Evolutionary conservation across 2,888 invertebrate species (phyloP), one percentile per base, ranked within the genome.

Genomic region (Venusia cambrica): DNA sequence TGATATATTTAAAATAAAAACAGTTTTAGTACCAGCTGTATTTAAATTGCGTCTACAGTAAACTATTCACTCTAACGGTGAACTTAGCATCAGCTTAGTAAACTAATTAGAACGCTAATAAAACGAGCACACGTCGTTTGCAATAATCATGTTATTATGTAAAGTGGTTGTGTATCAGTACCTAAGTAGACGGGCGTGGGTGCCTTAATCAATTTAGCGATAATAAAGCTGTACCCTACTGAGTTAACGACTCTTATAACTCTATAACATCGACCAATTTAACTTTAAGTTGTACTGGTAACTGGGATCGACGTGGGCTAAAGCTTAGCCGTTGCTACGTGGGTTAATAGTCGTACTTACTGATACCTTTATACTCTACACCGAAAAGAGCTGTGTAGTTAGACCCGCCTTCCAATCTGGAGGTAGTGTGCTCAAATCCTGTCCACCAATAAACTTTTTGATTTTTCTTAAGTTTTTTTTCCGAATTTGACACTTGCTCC

Each of bases 181-280:
- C 32, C 50, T 40, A 28, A 45, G 46, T 34, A 41, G 47, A 35
- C 22, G 36, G 33, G 47, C 54, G 73, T 71, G 56, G 78, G 75
- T 65, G 71, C 57, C 48, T 44, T 66, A 68, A 70, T 71, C 70
- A 75, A 77, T 76, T 78, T 71, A 67, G 70, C 70, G 61, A 65
- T 70, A 73, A 73, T 69, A 64, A 62, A 54, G 49, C 48, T 32
- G 57, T 52, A 62, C 52, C 78, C 75, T 49, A 65, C 56, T 30
- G 75, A 51, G 73, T 53, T 66, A 70, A 75, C 68, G 66, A 61
- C 50, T 57, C 53, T 52, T 66, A 53, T 55, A 62, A 54, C 52
- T 61, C 48, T 54, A 44, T 48, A 45, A 44, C 41, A 32, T 49
- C 52, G 49, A 52, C 55, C 57, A 64, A 64, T 39, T 38, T 42